These are phyloP conservation scores for Agapostemon virescens DNA, from an alignment of 2,888 invertebrate species.

Conservation along the genomic window DNA sequence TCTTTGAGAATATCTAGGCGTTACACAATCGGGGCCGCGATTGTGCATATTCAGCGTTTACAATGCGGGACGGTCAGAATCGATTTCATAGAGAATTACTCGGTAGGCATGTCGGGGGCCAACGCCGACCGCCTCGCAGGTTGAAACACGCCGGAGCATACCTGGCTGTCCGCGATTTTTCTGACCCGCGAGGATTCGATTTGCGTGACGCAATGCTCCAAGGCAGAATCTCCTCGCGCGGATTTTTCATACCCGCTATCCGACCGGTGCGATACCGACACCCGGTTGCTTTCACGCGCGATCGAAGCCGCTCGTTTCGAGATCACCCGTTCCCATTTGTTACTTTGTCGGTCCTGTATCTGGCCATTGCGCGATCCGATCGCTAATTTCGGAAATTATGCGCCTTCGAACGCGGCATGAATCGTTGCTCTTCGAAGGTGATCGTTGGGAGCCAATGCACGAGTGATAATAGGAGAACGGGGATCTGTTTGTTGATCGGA, in stretches of 20 bases:
- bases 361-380: slow-evolving; percentile 20
- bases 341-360: slow-evolving; percentile 30
- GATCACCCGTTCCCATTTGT: slow-evolving; percentile 42
- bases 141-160: slow-evolving; percentile 43
- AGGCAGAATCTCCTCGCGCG: slow-evolving; percentile 54
- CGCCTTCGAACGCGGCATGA: neutral
- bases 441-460: neutral
- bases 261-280: slow-evolving; percentile 43
- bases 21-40: slow-evolving; percentile 60
- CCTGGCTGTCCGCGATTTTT: slow-evolving; percentile 62
- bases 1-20: slow-evolving; percentile 64
- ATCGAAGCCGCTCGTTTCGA: slow-evolving; percentile 45
- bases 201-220: slow-evolving; percentile 60
- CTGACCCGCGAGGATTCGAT: slow-evolving; percentile 62
- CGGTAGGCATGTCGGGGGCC: slow-evolving; percentile 38
- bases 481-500: neutral
- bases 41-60: slow-evolving; percentile 63
- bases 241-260: slow-evolving; percentile 47
- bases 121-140: slow-evolving; percentile 8
- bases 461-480: slow-evolving; percentile 1
- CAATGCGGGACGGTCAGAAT: slow-evolving; percentile 67
- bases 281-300: slow-evolving; percentile 63
- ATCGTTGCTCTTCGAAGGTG: neutral
- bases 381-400: slow-evolving; percentile 9
- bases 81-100: slow-evolving; percentile 71